Evolutionary conservation across 2,797 vertebrate species (phyloP), one percentile per base, ranked within the genome.

Genomic region (Taeniopygia guttata): DNA sequence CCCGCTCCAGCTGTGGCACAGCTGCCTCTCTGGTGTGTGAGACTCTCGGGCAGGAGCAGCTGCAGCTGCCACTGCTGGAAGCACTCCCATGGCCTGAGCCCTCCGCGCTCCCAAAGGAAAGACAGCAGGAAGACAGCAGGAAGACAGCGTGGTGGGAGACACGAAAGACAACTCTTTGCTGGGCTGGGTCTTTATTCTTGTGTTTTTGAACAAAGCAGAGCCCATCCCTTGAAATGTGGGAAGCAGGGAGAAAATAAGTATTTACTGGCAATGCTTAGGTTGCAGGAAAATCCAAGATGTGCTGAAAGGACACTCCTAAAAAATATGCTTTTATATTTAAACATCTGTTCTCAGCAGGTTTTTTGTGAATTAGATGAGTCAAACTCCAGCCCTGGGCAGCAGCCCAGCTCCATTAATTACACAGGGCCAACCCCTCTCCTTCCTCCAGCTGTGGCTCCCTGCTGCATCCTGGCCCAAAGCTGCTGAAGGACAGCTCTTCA

Each of bases 241-340:
- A 72, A 76, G 34, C 21, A 38, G 52, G 32, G 20, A 56, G 63
- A 36, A 62, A 82, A 63, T 11, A 79, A 58, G 5, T 36, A 15
- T 74, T 87, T 64, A 54, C 64, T 74, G 46, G 52, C 64, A 74
- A 25, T 56, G 59, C 45, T 91, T 64, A 56, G 45, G 19, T 67
- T 84, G 78, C 63, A 79, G 49, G 54, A 76, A 85, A 84, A 80
- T 51, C 52, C 67, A 38, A 82, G 75, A 76, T 9, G 56, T 70
- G 17, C 79, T 89, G 68, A 93, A 94, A 93, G 62, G 36, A 64
- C 66, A 63, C 52, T 84, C 62, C 75, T 81, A 64, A 93, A 94
- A 83, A 82, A 48, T n/a, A 60, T 59, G 16, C 30, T 89, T 95
- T 94, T 87, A n/a, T 84, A 64, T 79, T 82, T 90, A 92, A 96